Percentiles rank a stretch among this genome's conserved stretches.
Evolutionary conservation across 1,140 invertebrate species (phyloP).

Genomic region (Bilobella aurantiaca): DNA sequence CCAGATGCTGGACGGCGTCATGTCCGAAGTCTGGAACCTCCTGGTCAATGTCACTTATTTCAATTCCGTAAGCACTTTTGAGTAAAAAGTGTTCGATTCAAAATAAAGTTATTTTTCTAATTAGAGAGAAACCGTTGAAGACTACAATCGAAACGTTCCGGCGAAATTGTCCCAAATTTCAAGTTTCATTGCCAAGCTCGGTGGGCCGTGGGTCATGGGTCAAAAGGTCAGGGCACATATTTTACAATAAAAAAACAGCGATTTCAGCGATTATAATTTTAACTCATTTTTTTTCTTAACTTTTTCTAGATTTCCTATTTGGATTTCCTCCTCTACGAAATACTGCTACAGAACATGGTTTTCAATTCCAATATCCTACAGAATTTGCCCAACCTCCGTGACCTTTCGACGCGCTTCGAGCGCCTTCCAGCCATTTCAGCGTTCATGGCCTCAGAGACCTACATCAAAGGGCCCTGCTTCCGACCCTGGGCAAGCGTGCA

Average conservation of each 20-base stretch:
- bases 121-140: not conserved
- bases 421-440: slow-evolving; percentile 8
- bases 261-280: not conserved
- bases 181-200: not conserved
- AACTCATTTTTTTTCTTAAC: not conserved
- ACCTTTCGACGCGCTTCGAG: not conserved
- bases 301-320: not conserved
- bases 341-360: not conserved
- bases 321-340: slow-evolving; percentile 6
- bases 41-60: not conserved
- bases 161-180: not conserved
- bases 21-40: not conserved
- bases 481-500: not conserved
- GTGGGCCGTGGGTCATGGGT: not conserved
- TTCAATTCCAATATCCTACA: not conserved
- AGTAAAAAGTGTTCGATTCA: no score
- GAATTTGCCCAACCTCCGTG: not conserved
- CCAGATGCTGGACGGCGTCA: not conserved
- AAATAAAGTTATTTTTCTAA: not conserved
- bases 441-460: not conserved
- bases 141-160: not conserved
- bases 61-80: not conserved
- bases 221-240: not conserved
- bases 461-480: not conserved
- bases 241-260: not conserved